Evolutionary conservation across 2,888 invertebrate genomes (phyloP), one percentile per base, ranked within the genome.

Genomic region (Calephelis perditalis): DNA sequence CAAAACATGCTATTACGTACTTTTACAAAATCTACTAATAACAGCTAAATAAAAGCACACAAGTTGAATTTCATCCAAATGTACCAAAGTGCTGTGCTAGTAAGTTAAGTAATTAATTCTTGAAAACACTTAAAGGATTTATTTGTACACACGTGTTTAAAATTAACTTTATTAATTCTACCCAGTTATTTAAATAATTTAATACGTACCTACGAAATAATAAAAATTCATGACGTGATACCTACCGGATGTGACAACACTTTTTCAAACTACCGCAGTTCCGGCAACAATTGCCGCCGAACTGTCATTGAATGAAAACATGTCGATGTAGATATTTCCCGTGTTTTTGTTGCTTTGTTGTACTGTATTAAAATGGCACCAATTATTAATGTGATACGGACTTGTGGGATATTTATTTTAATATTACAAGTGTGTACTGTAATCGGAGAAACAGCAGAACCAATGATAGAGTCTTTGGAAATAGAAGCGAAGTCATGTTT

Each of bases 341-440:
- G 73, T 74, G 73, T 81, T 81, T 81, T 77, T 70, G 73, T 78
- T 79, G 72, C 66, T 65, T 68, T 70, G 73, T 70, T 75, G 69
- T 71, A 69, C 67, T 65, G 62, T 64, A 61, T 67, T 67, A 82
- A 82, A 81, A 90, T 89, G 89, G 80, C 82, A 74, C 70, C 73
- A 75, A 72, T 76, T 71, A 68, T 68, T 57, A 81, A 73, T 74
- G 71, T 82, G 70, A 73, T 86, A 72, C 90, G 90, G 91, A 90
- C 90, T 90, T 89, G 89, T 87, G 81, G 87, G 72, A 79, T 86
- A 84, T 70, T 84, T 62, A 65, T 84, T 60, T 80, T 86, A 66
- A 69, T 82, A 71, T 73, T 81, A 65, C 70, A 78, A 69, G 81
- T 82, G 74, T 67, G 71, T 65, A 76, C 75, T 58, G 65, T 56